phyloP scores from a whole-genome alignment of 2,797 vertebrate species.

The Sebastes ruberrimus region DNA sequence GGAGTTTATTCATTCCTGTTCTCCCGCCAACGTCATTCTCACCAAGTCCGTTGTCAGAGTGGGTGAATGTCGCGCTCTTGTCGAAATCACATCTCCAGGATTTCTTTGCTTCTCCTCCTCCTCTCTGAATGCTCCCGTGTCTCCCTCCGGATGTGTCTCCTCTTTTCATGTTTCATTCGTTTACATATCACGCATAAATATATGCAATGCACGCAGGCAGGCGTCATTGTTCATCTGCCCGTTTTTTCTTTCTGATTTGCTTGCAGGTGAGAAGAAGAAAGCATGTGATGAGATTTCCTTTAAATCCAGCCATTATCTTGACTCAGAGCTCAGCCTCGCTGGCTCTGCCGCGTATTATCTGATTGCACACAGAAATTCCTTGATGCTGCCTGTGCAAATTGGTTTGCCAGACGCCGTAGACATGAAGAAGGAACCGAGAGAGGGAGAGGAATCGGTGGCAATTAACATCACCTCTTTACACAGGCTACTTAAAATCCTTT shows the following conservation, averaged over 20 bases:
- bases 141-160: conserved; percentile 18
- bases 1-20: conserved; percentile 66
- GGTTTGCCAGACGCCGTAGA: conserved; percentile 46
- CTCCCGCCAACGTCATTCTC: conserved; percentile 57
- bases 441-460: conserved; percentile 56
- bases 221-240: conserved; percentile 19
- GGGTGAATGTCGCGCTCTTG: conserved; percentile 47
- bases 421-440: conserved; percentile 21
- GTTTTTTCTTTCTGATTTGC: conserved; percentile 48
- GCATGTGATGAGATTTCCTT: conserved; percentile 55
- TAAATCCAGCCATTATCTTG: conserved; percentile 67
- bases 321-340: conserved; percentile 50
- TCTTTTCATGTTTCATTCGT: conserved; percentile 18
- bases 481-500: conserved; percentile 62
- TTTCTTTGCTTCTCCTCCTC: conserved; percentile 19
- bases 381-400: conserved; percentile 56
- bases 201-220: conserved; percentile 4
- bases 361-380: conserved; percentile 69
- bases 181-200: conserved; percentile 9
- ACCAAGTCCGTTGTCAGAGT: conserved; percentile 53
- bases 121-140: background rate
- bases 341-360: conserved; percentile 64
- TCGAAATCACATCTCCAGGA: conserved; percentile 37
- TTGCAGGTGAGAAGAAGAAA: conserved; percentile 61
- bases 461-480: conserved; percentile 72